phyloP scores from a whole-genome alignment of 1,140 invertebrate species.

The Neotoxoptera formosana region DNA sequence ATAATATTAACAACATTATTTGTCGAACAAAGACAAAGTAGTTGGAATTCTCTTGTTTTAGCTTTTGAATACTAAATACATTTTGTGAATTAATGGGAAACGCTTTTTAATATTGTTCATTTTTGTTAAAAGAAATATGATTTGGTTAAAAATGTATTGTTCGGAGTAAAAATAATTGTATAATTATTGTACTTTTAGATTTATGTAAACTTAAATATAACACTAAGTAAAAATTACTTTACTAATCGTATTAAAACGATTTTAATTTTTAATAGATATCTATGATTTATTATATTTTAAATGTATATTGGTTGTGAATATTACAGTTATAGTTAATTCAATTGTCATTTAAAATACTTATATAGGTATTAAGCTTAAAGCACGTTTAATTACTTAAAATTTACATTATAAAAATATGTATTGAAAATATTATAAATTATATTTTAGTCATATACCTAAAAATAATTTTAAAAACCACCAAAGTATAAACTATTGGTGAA shows the following conservation, averaged over 20 bases:
- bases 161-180: background rate
- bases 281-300: background rate
- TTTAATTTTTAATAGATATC: background rate
- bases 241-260: background rate
- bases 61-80: background rate
- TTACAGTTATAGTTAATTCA: too few species aligned
- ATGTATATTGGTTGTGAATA: too few species aligned
- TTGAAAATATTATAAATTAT: background rate
- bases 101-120: background rate
- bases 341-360: too few species aligned
- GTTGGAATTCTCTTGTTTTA: background rate
- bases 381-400: too few species aligned
- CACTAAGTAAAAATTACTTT: background rate
- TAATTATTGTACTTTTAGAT: background rate
- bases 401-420: background rate
- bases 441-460: background rate
- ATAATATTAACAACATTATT: background rate
- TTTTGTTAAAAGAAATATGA: background rate
- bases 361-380: too few species aligned
- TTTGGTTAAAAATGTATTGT: background rate
- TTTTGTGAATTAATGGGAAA: background rate
- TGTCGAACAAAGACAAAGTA: background rate
- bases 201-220: background rate
- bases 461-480: background rate
- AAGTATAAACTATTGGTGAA: background rate